phyloP scores from a whole-genome alignment of 2,797 vertebrate genomes.

The Knipowitschia caucasica region DNA sequence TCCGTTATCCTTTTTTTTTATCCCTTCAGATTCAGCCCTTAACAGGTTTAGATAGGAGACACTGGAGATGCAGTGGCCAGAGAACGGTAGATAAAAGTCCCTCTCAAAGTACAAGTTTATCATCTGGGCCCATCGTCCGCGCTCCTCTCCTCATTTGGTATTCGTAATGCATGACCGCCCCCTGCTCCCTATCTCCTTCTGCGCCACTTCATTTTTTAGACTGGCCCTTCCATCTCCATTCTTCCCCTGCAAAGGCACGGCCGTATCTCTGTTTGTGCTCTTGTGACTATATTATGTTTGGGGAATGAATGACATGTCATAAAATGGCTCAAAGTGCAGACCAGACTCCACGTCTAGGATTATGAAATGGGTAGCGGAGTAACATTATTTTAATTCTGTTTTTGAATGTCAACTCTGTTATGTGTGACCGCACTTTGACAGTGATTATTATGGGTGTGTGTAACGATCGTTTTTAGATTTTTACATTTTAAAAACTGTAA shows the following conservation, averaged over 20 bases:
- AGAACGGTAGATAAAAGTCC: slow-evolving; percentile 58
- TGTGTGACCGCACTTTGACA: too few relatives aligned
- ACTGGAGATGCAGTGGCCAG: slow-evolving; percentile 45
- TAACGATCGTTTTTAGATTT: too few relatives aligned
- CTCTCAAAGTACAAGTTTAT: slow-evolving; percentile 67
- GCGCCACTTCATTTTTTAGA: slow-evolving; percentile 55
- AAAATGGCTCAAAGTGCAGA: background rate
- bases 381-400: too few relatives aligned
- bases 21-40: slow-evolving; percentile 55
- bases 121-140: slow-evolving; percentile 57
- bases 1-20: slow-evolving; percentile 19
- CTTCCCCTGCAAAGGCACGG: slow-evolving; percentile 23
- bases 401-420: too few relatives aligned
- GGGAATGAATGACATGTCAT: slow-evolving; percentile 10
- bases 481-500: too few relatives aligned
- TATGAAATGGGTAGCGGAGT: too few relatives aligned
- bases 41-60: slow-evolving; percentile 62
- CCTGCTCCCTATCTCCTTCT: slow-evolving; percentile 54
- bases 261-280: slow-evolving; percentile 30
- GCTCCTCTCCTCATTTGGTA: slow-evolving; percentile 60
- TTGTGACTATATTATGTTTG: slow-evolving; percentile 17
- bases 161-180: slow-evolving; percentile 59
- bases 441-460: too few relatives aligned
- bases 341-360: background rate
- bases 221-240: slow-evolving; percentile 51